phyloP scores from a whole-genome alignment of 2,888 invertebrate species.

The Unio pictorum region DNA sequence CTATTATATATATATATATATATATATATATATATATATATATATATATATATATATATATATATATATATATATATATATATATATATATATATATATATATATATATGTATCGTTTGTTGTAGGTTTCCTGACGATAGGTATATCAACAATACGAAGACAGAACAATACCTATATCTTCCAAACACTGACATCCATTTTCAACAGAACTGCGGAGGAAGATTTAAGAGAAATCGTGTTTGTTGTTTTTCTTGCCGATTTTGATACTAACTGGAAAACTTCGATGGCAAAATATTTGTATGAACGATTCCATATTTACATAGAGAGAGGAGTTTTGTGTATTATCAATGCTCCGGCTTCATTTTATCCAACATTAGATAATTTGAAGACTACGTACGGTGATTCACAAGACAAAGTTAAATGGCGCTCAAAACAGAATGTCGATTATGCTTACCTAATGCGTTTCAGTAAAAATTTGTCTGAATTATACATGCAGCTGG shows the following conservation, averaged over 20 bases:
- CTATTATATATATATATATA: too few relatives aligned
- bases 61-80: too few relatives aligned
- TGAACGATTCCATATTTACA: slow-evolving; percentile 30
- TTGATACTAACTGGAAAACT: slow-evolving; percentile 51
- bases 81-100: too few relatives aligned
- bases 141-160: slow-evolving; percentile 70
- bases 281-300: slow-evolving; percentile 36
- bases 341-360: slow-evolving; percentile 59
- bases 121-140: slow-evolving; percentile 64
- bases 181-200: slow-evolving; percentile 67
- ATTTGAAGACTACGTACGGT: slow-evolving; percentile 58
- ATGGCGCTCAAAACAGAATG: slow-evolving; percentile 72
- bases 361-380: slow-evolving; percentile 45
- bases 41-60: too few relatives aligned
- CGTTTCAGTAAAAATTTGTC: slow-evolving; percentile 64
- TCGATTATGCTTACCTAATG: slow-evolving; percentile 70
- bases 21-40: too few relatives aligned
- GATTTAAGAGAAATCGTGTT: slow-evolving; percentile 66
- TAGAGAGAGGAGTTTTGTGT: slow-evolving; percentile 60
- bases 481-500: slow-evolving; percentile 69
- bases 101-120: too few relatives aligned
- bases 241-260: slow-evolving; percentile 71
- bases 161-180: slow-evolving; percentile 67
- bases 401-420: slow-evolving; percentile 61
- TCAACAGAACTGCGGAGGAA: slow-evolving; percentile 58